These are phyloP conservation scores for Tadarida brasiliensis DNA, from an alignment of 2,797 vertebrate species.

Conservation along the genomic window DNA sequence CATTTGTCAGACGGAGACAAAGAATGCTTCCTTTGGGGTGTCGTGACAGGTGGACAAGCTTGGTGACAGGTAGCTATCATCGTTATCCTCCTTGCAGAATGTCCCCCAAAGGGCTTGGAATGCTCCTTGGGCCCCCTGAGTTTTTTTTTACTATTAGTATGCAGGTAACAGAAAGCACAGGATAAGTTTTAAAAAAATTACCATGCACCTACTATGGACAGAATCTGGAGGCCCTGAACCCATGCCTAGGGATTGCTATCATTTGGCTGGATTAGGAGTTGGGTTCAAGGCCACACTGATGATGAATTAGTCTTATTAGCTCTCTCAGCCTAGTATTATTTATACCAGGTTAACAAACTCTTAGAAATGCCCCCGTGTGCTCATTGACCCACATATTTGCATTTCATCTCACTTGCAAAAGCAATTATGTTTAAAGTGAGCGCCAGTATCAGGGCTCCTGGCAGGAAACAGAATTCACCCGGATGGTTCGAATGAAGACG, in stretches of 20 bases:
- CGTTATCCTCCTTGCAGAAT: background rate
- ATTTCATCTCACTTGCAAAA: constrained; percentile 57
- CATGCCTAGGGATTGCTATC: background rate
- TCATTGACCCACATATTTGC: background rate
- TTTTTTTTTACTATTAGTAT: background rate
- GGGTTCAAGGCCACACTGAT: background rate
- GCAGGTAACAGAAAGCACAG: background rate
- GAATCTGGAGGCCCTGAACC: background rate
- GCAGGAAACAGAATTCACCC: constrained; percentile 6
- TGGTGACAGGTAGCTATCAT: background rate
- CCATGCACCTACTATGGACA: background rate
- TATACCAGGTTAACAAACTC: background rate
- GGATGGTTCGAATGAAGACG: background rate
- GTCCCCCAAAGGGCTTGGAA: background rate
- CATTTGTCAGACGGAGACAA: constrained; percentile 7
- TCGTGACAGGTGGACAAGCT: background rate
- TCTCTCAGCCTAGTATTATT: background rate
- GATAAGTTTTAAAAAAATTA: background rate
- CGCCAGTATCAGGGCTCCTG: background rate
- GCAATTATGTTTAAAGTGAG: constrained; percentile 7
- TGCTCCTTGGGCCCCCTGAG: background rate
- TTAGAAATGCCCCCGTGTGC: background rate
- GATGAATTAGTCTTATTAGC: background rate
- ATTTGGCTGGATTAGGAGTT: background rate
- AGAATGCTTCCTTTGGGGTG: background rate